Evolutionary conservation across 2,113 vertebrate genomes (phyloP), one percentile per base, ranked within the genome.

Genomic region (Myotis davidii): DNA sequence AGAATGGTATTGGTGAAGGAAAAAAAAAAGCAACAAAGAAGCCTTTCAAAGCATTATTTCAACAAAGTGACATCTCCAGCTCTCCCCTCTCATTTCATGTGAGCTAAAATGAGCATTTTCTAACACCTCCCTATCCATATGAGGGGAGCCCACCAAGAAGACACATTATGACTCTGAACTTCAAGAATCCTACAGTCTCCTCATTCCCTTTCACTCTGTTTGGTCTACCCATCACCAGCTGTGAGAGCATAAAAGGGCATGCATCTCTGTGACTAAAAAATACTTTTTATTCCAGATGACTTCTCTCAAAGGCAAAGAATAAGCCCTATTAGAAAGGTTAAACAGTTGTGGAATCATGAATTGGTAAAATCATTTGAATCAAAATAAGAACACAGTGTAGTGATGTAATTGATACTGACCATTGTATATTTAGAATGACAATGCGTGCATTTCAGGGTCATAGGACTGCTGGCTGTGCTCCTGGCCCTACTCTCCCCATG

Each of bases 381-480:
- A 56, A 88, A 81, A n/a, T 34, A 29, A 67, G 76, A 74, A 21
- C 9, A 42, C 21, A 16, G 11, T 7, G 17, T 18, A 34, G n/a
- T 39, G 6, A 72, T 64, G 12, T 37, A 27, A 27, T 59, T 6
- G 0, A 4, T 12, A 9, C 34, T 54, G 65, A 34, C 27, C 50
- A 48, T 0, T 3, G 32, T 48, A 54, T 20, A 37, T 6, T 45
- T 18, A 50, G 85, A 48, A n/a, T 23, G 77, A 48, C n/a, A 0
- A 2, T 10, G 18, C 25, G 3, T 11, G 61, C 8, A 6, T 23
- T 12, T 16, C n/a, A 18, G 69, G 77, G 21, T 16, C 42, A 6
- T 0, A 4, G 32, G 37, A 27, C 34, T 76, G 20, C 0, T 7
- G 29, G 85, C 61, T 0, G 1, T 27, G 37, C 5, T 18, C 61